Evolutionary conservation across 2,888 invertebrate genomes (phyloP), one percentile per base, ranked within the genome.

Genomic region (Eupithecia subumbrata): DNA sequence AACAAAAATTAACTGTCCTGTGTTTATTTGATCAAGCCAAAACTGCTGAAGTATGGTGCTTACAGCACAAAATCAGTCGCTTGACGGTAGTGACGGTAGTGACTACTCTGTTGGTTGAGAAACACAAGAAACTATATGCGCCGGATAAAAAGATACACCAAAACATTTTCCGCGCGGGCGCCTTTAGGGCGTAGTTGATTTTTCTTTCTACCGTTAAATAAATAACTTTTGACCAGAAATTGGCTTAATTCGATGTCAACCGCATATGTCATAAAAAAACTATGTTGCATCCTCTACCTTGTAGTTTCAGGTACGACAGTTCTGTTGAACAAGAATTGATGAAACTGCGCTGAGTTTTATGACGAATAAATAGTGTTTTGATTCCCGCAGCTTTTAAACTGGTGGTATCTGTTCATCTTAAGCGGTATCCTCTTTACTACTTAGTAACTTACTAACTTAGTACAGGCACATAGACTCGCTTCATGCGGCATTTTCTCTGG

Each of bases 261-360:
- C 11, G 14, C 2, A 34, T 25, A 25, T 25, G 14, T 11, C 43
- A 37, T 48, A n/a, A 22, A 68, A 37, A n/a, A 68, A 40, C 40
- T 25, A 25, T 22, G 43, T 68, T 68, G 68, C 68, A 34, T 34
- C 5, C 5, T 64, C 7, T 64, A 22, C 43, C 22, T 22, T 3
- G 22, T 68, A 68, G 1, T 2, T 22, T 18, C 34, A 34, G 30
- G 16, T 34, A 34, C 34, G 5, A 37, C 43, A 37, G n/a, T 40
- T 67, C 43, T 18, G 18, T 37, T 37, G 9, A 18, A 8, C 34
- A 37, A n/a, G 66, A n/a, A 67, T 22, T 67, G 34, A 67, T 40
- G n/a, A 40, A 67, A 67, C 60, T 67, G 4, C n/a, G 3, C 67
- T 34, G n/a, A 67, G n/a, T 67, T 67, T 40, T n/a, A 67, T 37